Evolutionary conservation across 2,888 invertebrate genomes (phyloP).

Genomic region (Sympetrum striolatum): DNA sequence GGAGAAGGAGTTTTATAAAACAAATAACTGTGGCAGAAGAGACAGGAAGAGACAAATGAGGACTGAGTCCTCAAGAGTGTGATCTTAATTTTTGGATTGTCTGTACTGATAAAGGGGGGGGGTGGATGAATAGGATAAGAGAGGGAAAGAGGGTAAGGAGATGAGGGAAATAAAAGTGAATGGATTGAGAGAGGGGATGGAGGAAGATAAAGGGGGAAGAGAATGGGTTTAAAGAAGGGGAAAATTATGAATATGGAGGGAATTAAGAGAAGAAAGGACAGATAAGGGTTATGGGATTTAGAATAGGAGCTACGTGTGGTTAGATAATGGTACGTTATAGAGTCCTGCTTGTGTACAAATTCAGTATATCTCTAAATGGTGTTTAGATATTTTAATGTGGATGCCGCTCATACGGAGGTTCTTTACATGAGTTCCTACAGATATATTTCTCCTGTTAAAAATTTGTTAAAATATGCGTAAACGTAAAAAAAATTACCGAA

Average conservation of each 20-base stretch:
- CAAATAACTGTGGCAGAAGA: neutral
- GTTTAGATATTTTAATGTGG: no score
- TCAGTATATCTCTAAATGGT: no score
- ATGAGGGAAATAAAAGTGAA: neutral
- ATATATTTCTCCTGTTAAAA: no score
- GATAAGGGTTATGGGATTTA: no score
- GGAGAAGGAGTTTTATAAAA: neutral
- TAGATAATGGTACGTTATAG: no score
- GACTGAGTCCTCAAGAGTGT: constrained; percentile 5
- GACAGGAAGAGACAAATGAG: neutral
- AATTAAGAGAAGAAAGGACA: neutral
- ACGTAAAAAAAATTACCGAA: no score
- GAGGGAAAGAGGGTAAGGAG: neutral
- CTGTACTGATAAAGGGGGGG: neutral
- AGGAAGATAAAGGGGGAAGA: neutral
- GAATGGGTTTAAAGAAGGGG: neutral
- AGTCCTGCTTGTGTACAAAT: no score
- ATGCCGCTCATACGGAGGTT: no score
- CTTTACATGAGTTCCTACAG: no score
- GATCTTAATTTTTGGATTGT: constrained; percentile 18
- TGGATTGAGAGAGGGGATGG: neutral
- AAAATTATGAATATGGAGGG: no score
- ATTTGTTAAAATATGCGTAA: no score
- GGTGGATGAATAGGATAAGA: neutral
- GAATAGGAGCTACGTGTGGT: no score